These are phyloP conservation scores for Allacma fusca DNA, from an alignment of 2,888 invertebrate species.

Conservation along the genomic window DNA sequence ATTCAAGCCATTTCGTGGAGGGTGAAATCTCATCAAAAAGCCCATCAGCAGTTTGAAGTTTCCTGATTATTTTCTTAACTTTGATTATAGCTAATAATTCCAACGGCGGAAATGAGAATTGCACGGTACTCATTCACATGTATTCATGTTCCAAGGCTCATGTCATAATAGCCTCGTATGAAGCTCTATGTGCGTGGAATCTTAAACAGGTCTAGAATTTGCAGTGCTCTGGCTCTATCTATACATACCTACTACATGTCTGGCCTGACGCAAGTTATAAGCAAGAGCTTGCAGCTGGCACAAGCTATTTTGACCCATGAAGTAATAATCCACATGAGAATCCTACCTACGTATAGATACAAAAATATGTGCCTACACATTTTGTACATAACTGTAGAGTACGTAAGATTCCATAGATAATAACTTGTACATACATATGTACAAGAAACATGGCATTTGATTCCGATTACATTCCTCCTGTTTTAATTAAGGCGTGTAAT, in stretches of 20 bases:
- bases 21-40: background rate
- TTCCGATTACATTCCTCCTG: no score
- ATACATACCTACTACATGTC: background rate
- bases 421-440: no score
- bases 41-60: background rate
- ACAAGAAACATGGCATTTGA: no score
- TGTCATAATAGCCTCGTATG: background rate
- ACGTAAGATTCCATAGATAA: no score
- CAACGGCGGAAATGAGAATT: background rate
- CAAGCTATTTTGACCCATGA: background rate
- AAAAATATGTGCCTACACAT: no score
- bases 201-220: background rate
- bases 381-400: no score
- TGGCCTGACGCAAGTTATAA: background rate
- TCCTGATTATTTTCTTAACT: constrained; percentile 11
- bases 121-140: background rate
- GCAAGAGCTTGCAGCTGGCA: constrained; percentile 5
- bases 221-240: background rate
- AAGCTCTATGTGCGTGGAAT: background rate
- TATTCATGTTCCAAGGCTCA: background rate
- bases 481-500: no score
- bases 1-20: no score
- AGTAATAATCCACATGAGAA: background rate
- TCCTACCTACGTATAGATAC: no score
- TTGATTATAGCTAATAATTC: constrained; percentile 16